Conservation (phyloP, 2,113 vertebrate genomes). For the Cervus canadensis region DNA sequence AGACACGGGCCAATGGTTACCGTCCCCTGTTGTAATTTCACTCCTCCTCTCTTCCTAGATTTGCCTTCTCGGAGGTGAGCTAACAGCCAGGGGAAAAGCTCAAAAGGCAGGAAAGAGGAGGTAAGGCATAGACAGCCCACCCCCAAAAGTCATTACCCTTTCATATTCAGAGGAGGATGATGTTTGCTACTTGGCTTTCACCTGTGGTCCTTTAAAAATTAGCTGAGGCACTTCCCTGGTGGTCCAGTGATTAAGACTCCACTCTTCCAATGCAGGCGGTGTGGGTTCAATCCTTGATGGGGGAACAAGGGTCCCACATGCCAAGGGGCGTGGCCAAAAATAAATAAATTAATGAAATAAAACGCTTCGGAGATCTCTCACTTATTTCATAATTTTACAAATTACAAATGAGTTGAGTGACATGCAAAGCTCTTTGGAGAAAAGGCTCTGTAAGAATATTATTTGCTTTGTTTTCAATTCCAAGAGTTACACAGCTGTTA, state of each 20-base stretch:
- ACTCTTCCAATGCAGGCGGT: background rate
- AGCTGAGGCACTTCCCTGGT: background rate
- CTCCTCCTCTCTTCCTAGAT: background rate
- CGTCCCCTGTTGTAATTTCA: background rate
- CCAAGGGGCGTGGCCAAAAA: background rate
- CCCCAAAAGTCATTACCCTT: background rate
- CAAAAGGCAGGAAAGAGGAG: background rate
- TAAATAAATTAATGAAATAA: background rate
- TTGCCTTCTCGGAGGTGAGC: background rate
- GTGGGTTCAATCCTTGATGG: background rate
- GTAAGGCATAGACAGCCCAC: background rate
- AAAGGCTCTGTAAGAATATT: background rate
- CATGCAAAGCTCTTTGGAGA: background rate
- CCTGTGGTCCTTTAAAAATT: background rate
- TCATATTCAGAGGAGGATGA: background rate
- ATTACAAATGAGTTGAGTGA: background rate
- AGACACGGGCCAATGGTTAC: background rate
- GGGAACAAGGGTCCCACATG: background rate
- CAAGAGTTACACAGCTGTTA: background rate
- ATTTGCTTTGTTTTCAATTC: background rate
- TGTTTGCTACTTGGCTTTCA: constrained; percentile 28
- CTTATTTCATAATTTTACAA: background rate
- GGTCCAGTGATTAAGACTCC: background rate
- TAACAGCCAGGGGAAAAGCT: background rate
- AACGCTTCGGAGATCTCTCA: background rate